A percentile compares a stretch with the other conserved stretches of the same genome.
Evolutionary conservation across 2,113 vertebrate genomes (phyloP).

Genomic region (Prunella himalayana): DNA sequence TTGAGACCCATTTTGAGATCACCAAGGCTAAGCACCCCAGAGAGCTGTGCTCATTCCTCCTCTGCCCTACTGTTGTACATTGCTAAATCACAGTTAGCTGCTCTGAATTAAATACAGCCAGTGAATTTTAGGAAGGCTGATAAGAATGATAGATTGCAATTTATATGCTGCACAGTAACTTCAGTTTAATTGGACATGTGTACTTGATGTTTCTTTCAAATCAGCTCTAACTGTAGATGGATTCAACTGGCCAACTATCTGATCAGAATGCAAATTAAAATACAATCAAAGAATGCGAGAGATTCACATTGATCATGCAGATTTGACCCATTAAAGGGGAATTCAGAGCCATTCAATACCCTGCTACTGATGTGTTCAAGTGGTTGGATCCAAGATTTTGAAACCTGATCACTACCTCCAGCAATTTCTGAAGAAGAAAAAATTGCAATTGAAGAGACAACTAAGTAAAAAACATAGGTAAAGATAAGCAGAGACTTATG

Average conservation of each 20-base stretch:
- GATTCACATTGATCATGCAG: not conserved
- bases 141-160: not conserved
- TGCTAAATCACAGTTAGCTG: not conserved
- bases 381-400: not conserved
- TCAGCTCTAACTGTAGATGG: not conserved
- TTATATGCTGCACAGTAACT: not conserved
- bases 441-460: not conserved
- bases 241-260: not conserved
- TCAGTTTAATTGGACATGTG: constrained; percentile 17
- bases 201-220: constrained; percentile 9
- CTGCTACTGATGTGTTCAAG: not conserved
- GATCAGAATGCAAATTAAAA: constrained; percentile 16
- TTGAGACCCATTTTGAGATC: not conserved
- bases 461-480: not conserved
- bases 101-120: not conserved
- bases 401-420: not conserved
- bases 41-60: not conserved
- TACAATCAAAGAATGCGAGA: not conserved
- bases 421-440: not conserved
- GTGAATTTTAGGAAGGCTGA: not conserved
- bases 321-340: not conserved
- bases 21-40: not conserved
- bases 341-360: not conserved
- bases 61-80: not conserved
- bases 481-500: not conserved